A percentile compares a stretch with the other conserved stretches of the same genome.
Evolutionary conservation across 2,113 vertebrate genomes (phyloP).

Genomic region (Phocoena phocoena): DNA sequence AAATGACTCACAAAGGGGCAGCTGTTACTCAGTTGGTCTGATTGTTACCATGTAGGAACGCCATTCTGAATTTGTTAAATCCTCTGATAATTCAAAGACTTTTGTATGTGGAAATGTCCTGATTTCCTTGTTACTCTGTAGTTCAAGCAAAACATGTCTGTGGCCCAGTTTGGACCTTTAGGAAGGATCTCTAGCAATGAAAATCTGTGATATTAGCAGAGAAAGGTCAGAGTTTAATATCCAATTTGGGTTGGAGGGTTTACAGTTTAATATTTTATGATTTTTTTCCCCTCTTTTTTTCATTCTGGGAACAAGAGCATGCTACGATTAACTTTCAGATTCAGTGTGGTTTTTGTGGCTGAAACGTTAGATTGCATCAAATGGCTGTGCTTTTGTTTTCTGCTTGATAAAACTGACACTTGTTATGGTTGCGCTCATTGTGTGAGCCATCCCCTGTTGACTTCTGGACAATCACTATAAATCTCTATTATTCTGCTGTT

Average conservation of each 20-base stretch:
- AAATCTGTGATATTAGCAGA: background rate
- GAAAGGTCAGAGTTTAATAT: conserved; percentile 32
- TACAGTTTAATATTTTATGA: conserved; percentile 54
- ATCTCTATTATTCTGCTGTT: conserved; percentile 77
- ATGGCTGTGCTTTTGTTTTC: conserved; percentile 65
- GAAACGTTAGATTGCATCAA: conserved; percentile 53
- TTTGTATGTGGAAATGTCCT: background rate
- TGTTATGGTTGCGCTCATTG: conserved; percentile 51
- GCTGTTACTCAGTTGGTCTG: background rate
- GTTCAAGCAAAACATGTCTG: conserved; percentile 1
- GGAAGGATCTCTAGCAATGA: background rate
- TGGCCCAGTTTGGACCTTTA: background rate
- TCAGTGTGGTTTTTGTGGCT: conserved; percentile 53
- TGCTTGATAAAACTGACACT: conserved; percentile 71
- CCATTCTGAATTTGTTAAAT: background rate
- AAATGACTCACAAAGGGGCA: background rate
- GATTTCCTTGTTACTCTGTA: conserved; percentile 12
- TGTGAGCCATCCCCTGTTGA: conserved; percentile 70
- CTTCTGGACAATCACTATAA: conserved; percentile 77
- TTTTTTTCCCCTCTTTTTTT: conserved; percentile 6
- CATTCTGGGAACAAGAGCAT: background rate
- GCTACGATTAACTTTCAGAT: conserved; percentile 14
- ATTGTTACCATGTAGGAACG: background rate
- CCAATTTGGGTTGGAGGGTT: background rate
- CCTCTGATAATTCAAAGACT: background rate